Evolutionary conservation across 2,888 invertebrate species (phyloP), one percentile per base, ranked within the genome.

Genomic region (Rhamphomyia laevipes): DNA sequence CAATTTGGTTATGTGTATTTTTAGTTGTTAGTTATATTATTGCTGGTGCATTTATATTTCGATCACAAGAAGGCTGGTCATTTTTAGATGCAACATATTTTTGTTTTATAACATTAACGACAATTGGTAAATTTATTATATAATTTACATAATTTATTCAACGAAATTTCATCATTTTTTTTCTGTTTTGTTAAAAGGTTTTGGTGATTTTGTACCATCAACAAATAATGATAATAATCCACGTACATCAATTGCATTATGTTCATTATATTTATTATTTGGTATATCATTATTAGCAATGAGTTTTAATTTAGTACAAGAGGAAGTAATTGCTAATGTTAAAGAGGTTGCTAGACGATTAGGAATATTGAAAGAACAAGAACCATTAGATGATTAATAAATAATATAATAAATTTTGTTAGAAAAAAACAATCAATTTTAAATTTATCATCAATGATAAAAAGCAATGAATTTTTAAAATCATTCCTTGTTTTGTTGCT

Each of bases 221-320:
- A 86, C 86, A 53, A 68, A 68, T 3, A 66, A 67, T 6, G 66
- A 68, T 54, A 68, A 66, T 45, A 67, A 68, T 52, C 66, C 69
- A 1, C 63, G 68, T 47, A 50, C 56, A 50, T 69, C 71, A 4
- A 79, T 95, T 54, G 92, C 92, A 0, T 76, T 93, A 47, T 93
- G 92, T 62, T 92, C 92, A 0, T 73, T 95, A 49, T 96, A 96
- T 72, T 74, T 96, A 54, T 76, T 96, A 41, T 93, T 95, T 67
- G 95, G 95, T 9, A 95, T 95, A 63, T 90, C 94, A 0, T 72
- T 95, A 43, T 73, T 95, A 55, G 94, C 94, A 27, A 96, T 95
- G 95, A 91, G 91, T 61, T 95, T 95, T 72, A 95, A 95, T 74
- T 73, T 95, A 63, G 93, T 95, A 42, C 94, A 93, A 68, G 92